Evolutionary conservation across 2,888 invertebrate species (phyloP).

Genomic region (Mythimna albipuncta): DNA sequence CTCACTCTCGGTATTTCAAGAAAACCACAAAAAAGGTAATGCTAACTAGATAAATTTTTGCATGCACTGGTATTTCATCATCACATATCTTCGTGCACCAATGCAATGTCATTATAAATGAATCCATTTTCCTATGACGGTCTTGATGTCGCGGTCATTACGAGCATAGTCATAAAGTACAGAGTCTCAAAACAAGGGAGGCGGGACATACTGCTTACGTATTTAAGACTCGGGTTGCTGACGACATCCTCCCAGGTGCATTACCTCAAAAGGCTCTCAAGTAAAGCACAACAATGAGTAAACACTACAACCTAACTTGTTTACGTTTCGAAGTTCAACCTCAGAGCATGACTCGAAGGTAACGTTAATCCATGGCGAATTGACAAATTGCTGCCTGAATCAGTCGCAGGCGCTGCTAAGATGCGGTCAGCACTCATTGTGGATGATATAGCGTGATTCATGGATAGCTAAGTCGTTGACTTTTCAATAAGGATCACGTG

Average conservation of each 20-base stretch:
- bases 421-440: constrained; percentile 51
- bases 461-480: constrained; percentile 20
- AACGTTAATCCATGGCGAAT: constrained; percentile 55
- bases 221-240: constrained; percentile 24
- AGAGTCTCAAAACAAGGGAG: background rate
- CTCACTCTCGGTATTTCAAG: too few species aligned
- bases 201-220: constrained; percentile 14
- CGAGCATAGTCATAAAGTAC: background rate
- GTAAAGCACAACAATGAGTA: constrained; percentile 47
- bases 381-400: constrained; percentile 46
- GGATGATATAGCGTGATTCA: constrained; percentile 58
- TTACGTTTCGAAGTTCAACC: constrained; percentile 43
- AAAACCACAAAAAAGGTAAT: background rate
- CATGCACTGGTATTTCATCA: background rate
- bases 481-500: constrained; percentile 6
- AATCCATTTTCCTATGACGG: constrained; percentile 23
- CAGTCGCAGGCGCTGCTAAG: constrained; percentile 38
- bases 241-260: constrained; percentile 4
- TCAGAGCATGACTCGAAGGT: constrained; percentile 44
- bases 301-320: constrained; percentile 24
- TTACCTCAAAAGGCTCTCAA: constrained; percentile 32
- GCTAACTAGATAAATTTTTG: constrained; percentile 14
- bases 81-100: background rate
- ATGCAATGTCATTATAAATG: background rate
- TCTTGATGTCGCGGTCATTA: constrained; percentile 16